phyloP scores from a whole-genome alignment of 2,888 invertebrate genomes.

The Monopis laevigella region DNA sequence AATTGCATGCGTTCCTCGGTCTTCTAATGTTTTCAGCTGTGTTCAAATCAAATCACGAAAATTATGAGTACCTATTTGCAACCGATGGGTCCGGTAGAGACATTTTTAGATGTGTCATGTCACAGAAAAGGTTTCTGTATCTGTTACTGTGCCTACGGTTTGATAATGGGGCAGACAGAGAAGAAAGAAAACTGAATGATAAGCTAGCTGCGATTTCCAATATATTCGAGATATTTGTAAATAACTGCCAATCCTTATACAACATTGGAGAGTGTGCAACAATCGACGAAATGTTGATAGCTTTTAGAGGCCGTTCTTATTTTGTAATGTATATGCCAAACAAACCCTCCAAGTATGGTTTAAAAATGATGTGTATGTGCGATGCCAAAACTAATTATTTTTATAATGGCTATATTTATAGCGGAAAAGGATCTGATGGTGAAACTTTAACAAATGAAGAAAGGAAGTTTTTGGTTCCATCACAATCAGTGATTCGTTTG shows the following conservation, averaged over 20 bases:
- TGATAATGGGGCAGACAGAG: constrained; percentile 3
- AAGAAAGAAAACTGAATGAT: constrained; percentile 7
- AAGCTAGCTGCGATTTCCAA: constrained; percentile 10
- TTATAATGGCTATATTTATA: constrained; percentile 1
- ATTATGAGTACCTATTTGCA: constrained; percentile 11
- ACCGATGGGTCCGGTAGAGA: constrained; percentile 13
- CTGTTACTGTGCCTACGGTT: constrained; percentile 6
- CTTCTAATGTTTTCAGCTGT: constrained; percentile 10
- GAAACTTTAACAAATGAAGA: neutral
- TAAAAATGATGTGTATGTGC: constrained; percentile 11
- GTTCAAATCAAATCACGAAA: constrained; percentile 12
- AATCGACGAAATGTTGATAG: constrained; percentile 12
- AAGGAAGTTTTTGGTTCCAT: neutral
- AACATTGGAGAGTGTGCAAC: constrained; percentile 6
- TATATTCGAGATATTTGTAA: constrained; percentile 11
- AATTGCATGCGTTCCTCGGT: constrained; percentile 10
- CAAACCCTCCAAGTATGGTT: constrained; percentile 15
- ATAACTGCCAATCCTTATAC: constrained; percentile 11
- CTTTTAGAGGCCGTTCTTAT: constrained; percentile 13
- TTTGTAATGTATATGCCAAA: constrained; percentile 22
- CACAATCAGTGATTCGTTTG: neutral
- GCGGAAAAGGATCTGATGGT: constrained; percentile 1
- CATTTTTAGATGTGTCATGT: constrained; percentile 12
- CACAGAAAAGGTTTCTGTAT: constrained; percentile 8
- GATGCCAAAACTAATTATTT: neutral